phyloP scores from a whole-genome alignment of 2,888 invertebrate species.

The Sinodicranocentrus sp. region DNA sequence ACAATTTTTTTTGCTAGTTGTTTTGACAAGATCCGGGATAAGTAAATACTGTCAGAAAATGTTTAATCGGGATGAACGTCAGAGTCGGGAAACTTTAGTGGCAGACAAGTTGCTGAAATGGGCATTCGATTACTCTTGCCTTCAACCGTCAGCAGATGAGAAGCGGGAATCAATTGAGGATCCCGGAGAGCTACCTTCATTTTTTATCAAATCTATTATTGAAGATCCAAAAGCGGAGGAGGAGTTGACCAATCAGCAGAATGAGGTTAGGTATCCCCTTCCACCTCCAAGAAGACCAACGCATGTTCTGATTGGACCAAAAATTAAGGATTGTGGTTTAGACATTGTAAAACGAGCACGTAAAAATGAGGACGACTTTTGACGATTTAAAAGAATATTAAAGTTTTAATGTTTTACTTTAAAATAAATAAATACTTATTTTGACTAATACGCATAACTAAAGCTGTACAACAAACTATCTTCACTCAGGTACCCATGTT shows the following conservation, averaged over 20 bases:
- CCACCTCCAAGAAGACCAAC: neutral
- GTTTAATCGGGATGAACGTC: neutral
- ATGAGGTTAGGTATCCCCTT: neutral
- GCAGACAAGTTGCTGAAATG: slow-evolving; percentile 29
- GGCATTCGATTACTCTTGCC: slow-evolving; percentile 37
- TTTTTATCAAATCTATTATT: neutral
- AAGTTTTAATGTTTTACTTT: no score
- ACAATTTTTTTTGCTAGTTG: slow-evolving; percentile 7
- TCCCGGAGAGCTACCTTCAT: neutral
- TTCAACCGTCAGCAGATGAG: slow-evolving; percentile 15
- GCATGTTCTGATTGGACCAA: slow-evolving; percentile 2
- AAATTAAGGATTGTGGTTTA: neutral
- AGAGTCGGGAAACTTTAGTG: neutral
- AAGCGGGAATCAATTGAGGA: slow-evolving; percentile 15
- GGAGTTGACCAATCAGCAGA: neutral
- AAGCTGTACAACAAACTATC: no score
- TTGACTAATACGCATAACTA: no score
- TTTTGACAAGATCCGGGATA: slow-evolving; percentile 20
- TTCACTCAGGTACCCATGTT: no score
- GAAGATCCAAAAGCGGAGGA: slow-evolving; percentile 1
- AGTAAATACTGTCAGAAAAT: slow-evolving; percentile 39
- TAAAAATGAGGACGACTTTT: no score
- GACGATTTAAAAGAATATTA: no score
- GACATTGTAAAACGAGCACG: no score
- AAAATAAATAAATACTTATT: no score